phyloP scores from a whole-genome alignment of 2,888 invertebrate species.

The Operophtera brumata region DNA sequence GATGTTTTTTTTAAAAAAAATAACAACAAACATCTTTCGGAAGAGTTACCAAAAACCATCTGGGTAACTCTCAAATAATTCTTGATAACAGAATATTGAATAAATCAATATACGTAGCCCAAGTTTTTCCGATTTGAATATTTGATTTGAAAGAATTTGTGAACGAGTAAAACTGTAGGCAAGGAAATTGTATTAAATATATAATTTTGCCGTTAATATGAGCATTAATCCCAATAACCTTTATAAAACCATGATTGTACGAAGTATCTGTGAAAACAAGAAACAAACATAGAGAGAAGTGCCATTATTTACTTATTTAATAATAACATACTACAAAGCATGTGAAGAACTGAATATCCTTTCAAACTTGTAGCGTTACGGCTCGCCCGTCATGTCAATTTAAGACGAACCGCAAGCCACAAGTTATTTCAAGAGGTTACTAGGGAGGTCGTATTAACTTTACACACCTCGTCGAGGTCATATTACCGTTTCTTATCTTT shows the following conservation, averaged over 20 bases:
- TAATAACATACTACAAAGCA: neutral
- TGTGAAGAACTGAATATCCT: no score
- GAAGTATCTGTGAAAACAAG: neutral
- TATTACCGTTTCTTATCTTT: no score
- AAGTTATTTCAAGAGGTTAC: no score
- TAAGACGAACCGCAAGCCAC: no score
- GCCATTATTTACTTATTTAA: neutral
- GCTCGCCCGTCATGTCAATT: no score
- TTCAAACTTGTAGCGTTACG: no score
- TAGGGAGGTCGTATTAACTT: no score
- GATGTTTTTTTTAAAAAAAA: no score
- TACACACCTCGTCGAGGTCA: no score
- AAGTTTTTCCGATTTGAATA: slow-evolving; percentile 16
- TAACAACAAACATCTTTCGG: no score
- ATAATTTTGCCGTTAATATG: slow-evolving; percentile 3
- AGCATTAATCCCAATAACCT: neutral
- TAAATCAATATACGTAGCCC: slow-evolving; percentile 7
- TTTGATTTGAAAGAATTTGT: slow-evolving; percentile 10
- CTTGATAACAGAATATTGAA: slow-evolving; percentile 10
- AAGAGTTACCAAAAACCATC: neutral
- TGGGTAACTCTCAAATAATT: neutral
- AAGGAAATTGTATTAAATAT: neutral
- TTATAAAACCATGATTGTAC: neutral
- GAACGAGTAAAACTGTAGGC: neutral
- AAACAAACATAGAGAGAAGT: neutral